These are phyloP conservation scores for Vultur gryphus DNA, from an alignment of 2,797 vertebrate genomes.

Conservation along the genomic window DNA sequence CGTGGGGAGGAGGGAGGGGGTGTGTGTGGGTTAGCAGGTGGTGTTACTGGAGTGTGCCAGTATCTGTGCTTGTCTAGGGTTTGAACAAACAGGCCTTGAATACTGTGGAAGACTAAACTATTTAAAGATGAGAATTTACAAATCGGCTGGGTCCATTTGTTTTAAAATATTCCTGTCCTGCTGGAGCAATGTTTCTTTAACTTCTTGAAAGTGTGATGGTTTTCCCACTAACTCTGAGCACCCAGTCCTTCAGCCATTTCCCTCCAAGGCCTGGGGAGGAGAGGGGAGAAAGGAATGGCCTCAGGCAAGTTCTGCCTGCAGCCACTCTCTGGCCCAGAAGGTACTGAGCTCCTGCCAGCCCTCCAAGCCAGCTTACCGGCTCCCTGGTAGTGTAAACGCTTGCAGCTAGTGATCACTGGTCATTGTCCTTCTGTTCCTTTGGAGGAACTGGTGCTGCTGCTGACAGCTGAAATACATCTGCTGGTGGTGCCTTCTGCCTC, in stretches of 20 bases:
- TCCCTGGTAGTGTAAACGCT: not conserved
- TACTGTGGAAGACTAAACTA: not conserved
- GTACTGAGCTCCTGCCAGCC: not conserved
- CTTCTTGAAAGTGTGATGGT: not conserved
- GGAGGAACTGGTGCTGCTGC: not conserved
- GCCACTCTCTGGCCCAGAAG: not conserved
- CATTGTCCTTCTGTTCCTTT: not conserved
- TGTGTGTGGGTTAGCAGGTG: rapidly evolving
- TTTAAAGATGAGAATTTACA: not conserved
- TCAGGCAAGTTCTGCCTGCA: not conserved
- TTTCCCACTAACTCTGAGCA: not conserved
- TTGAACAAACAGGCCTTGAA: not conserved
- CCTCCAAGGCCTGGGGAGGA: not conserved
- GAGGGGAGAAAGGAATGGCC: not conserved
- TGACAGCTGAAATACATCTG: not conserved
- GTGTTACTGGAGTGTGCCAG: not conserved
- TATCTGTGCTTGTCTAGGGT: not conserved
- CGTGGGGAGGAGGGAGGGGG: not conserved
- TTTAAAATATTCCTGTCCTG: not conserved
- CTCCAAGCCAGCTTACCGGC: not conserved
- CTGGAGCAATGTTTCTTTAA: not conserved
- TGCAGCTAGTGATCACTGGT: rapidly evolving
- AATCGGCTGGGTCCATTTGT: not conserved
- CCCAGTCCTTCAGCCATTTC: not conserved
- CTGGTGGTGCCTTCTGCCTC: not conserved